Conservation (phyloP, 2,888 invertebrate genomes). For the Dermolepida albohirtum region DNA sequence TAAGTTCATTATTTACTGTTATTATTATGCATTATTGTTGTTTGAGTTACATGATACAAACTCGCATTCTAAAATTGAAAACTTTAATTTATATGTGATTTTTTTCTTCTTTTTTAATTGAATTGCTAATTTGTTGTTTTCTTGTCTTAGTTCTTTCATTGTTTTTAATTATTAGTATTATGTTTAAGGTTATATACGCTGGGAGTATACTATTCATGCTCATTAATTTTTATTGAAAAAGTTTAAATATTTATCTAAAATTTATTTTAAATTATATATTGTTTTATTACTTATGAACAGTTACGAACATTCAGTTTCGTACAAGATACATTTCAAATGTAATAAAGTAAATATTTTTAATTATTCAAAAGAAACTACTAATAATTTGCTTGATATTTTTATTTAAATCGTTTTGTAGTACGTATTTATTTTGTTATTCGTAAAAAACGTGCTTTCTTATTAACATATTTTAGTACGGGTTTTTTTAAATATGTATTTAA, state of each 20-base stretch:
- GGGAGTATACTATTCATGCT: background rate
- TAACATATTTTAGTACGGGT: too few species aligned
- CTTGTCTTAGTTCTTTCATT: slow-evolving; percentile 30
- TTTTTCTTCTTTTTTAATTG: too few species aligned
- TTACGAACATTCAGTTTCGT: too few species aligned
- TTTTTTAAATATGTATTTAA: too few species aligned
- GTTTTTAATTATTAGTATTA: slow-evolving; percentile 26
- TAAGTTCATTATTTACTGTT: slow-evolving; percentile 51
- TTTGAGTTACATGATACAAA: slow-evolving; percentile 37
- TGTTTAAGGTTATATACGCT: slow-evolving; percentile 2
- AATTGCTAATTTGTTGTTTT: slow-evolving; percentile 3
- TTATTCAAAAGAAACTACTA: too few species aligned
- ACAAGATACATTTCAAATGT: too few species aligned
- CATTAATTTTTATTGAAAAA: background rate
- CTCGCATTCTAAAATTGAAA: slow-evolving; percentile 39
- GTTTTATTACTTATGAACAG: too few species aligned
- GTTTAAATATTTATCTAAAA: slow-evolving; percentile 9
- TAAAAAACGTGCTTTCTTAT: too few species aligned
- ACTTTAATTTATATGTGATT: slow-evolving; percentile 20
- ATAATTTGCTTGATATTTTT: too few species aligned
- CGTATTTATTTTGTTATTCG: too few species aligned
- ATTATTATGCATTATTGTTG: slow-evolving; percentile 41
- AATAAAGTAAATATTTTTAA: too few species aligned
- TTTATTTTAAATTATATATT: slow-evolving; percentile 15
- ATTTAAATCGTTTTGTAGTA: too few species aligned